A percentile compares a stretch with the other conserved stretches of the same genome.
Evolutionary conservation across 2,113 vertebrate genomes (phyloP).

Genomic region (Pholis gunnellus): DNA sequence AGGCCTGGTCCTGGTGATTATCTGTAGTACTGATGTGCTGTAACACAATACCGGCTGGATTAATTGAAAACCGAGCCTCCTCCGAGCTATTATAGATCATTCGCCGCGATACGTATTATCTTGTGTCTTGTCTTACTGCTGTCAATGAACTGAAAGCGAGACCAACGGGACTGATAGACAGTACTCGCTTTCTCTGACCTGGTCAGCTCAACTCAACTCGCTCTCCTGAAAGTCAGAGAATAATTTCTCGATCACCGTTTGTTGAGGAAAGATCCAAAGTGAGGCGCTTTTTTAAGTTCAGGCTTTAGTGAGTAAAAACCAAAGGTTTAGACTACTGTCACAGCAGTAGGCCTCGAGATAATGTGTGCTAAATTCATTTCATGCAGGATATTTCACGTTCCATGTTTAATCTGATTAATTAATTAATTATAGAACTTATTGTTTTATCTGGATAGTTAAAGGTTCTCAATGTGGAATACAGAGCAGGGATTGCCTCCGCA

Average conservation of each 20-base stretch:
- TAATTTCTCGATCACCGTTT: conserved; percentile 2
- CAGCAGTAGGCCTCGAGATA: neutral
- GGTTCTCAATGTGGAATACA: neutral
- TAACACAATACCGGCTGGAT: conserved; percentile 61
- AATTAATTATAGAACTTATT: neutral
- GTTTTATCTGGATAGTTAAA: neutral
- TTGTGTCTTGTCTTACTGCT: conserved; percentile 47
- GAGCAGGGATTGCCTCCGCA: neutral
- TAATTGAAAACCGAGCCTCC: conserved; percentile 67
- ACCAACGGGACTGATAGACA: conserved; percentile 9
- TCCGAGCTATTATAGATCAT: conserved; percentile 51
- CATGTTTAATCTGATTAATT: neutral
- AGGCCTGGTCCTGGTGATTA: conserved; percentile 56
- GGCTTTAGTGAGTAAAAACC: neutral
- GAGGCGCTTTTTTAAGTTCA: neutral
- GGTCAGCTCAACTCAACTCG: conserved; percentile 5
- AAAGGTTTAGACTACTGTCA: neutral
- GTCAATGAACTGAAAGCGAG: conserved; percentile 48
- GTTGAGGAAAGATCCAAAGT: neutral
- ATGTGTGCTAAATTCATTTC: neutral
- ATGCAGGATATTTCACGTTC: neutral
- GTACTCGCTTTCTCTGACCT: conserved; percentile 32
- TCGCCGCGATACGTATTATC: conserved; percentile 59
- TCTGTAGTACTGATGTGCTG: conserved; percentile 32
- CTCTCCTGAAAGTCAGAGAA: conserved; percentile 14